Evolutionary conservation across 2,888 invertebrate genomes (phyloP).

Genomic region (Sturmia bella): DNA sequence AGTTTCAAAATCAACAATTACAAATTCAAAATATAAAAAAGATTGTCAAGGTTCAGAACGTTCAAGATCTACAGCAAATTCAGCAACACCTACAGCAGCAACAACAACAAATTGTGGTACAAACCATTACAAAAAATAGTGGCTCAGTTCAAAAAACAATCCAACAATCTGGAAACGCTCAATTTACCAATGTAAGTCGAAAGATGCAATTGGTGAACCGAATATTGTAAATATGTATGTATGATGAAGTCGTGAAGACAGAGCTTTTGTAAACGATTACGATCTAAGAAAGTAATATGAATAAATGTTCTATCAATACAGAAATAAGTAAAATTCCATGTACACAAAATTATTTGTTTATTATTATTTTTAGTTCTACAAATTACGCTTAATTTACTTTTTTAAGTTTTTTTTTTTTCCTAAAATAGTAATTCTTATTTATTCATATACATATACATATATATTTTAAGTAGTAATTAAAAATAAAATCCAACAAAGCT

Average conservation of each 20-base stretch:
- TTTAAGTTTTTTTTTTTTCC: slow-evolving; percentile 43
- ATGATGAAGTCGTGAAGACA: background rate
- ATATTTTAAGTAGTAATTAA: slow-evolving; percentile 42
- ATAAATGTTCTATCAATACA: slow-evolving; percentile 20
- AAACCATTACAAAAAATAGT: slow-evolving; percentile 53
- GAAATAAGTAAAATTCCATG: slow-evolving; percentile 35
- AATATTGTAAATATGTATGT: slow-evolving; percentile 76
- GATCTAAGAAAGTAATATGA: slow-evolving; percentile 9
- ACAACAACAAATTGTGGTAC: slow-evolving; percentile 72
- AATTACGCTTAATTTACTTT: slow-evolving; percentile 67
- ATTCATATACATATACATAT: slow-evolving; percentile 55
- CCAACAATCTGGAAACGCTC: slow-evolving; percentile 50
- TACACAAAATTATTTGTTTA: slow-evolving; percentile 47
- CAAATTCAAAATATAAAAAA: slow-evolving; percentile 73
- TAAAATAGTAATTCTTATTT: slow-evolving; percentile 50
- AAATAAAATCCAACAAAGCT: background rate
- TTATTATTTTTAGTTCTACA: slow-evolving; percentile 53
- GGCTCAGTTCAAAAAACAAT: slow-evolving; percentile 41
- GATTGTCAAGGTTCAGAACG: slow-evolving; percentile 71
- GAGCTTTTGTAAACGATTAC: slow-evolving; percentile 9
- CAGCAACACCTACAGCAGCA: slow-evolving; percentile 71
- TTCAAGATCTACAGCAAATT: slow-evolving; percentile 64
- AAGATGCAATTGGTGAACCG: slow-evolving; percentile 86
- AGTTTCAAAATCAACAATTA: slow-evolving; percentile 72
- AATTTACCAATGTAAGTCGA: slow-evolving; percentile 75